Evolutionary conservation across 2,113 vertebrate genomes (phyloP).

Genomic region (Oriolus oriolus): DNA sequence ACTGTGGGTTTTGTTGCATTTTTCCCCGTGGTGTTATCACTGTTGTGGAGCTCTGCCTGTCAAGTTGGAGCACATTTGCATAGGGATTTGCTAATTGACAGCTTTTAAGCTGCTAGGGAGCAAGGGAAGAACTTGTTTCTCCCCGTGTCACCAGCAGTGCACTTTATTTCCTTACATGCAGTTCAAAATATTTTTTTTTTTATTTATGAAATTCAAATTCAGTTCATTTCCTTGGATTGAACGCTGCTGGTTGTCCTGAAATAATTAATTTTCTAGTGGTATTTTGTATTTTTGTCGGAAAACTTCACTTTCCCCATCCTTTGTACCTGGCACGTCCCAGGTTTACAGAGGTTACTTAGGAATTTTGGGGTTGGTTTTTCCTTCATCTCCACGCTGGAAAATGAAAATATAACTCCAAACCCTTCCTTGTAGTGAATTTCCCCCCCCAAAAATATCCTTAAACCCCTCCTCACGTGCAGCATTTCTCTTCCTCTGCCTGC

Average conservation of each 20-base stretch:
- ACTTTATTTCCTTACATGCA: background rate
- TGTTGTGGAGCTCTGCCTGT: background rate
- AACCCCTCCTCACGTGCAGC: background rate
- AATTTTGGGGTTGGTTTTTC: background rate
- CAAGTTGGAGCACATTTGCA: background rate
- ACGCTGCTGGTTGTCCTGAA: background rate
- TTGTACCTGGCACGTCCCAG: no score
- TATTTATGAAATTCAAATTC: background rate
- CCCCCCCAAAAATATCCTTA: fast-evolving
- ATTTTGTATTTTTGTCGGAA: background rate
- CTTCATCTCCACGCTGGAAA: background rate
- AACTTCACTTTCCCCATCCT: background rate
- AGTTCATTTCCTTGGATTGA: background rate
- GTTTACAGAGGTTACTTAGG: background rate
- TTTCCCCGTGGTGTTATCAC: background rate
- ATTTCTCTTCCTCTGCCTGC: background rate
- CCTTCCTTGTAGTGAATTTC: background rate
- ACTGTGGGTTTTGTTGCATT: background rate
- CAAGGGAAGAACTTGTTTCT: background rate
- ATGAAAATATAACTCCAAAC: background rate
- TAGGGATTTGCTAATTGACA: slow-evolving; percentile 1
- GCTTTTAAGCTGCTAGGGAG: background rate
- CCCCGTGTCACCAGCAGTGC: background rate
- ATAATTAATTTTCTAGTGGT: background rate
- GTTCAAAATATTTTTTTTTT: background rate